These are phyloP conservation scores for Lithophane semibrunnea DNA, from an alignment of 2,888 invertebrate species.

Conservation along the genomic window DNA sequence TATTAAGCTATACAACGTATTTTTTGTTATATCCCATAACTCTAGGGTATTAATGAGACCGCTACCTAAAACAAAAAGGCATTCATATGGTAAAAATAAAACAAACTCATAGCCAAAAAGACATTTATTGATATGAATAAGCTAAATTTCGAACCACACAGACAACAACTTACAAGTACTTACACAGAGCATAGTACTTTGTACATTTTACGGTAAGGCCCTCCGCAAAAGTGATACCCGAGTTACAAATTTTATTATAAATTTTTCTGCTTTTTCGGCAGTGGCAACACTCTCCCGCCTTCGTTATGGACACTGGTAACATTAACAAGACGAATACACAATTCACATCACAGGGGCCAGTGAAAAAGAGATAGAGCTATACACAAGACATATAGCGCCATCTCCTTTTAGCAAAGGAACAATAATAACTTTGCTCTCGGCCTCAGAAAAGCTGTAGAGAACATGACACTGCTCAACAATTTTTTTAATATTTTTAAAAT, in stretches of 20 bases:
- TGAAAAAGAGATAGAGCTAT: background rate
- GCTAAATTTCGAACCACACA: slow-evolving; percentile 51
- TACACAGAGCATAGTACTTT: slow-evolving; percentile 23
- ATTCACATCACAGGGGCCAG: background rate
- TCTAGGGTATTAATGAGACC: too few relatives aligned
- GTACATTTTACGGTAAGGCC: slow-evolving; percentile 53
- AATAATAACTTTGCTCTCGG: too few relatives aligned
- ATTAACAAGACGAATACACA: background rate
- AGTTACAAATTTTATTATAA: background rate
- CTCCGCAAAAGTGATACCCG: slow-evolving; percentile 19
- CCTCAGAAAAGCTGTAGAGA: background rate
- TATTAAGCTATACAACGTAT: too few relatives aligned
- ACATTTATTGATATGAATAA: slow-evolving; percentile 57
- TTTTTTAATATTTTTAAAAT: background rate
- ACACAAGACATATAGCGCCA: background rate
- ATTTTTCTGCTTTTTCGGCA: slow-evolving; percentile 5
- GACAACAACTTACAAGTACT: slow-evolving; percentile 53
- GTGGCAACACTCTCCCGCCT: slow-evolving; percentile 18
- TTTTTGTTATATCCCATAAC: too few relatives aligned
- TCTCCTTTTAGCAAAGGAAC: background rate
- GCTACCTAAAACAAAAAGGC: too few relatives aligned
- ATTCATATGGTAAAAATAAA: slow-evolving; percentile 2
- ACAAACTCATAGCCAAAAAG: slow-evolving; percentile 31
- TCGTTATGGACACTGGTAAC: background rate
- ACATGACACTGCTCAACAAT: background rate